phyloP scores from a whole-genome alignment of 2,797 vertebrate species.

The Poecilia picta region DNA sequence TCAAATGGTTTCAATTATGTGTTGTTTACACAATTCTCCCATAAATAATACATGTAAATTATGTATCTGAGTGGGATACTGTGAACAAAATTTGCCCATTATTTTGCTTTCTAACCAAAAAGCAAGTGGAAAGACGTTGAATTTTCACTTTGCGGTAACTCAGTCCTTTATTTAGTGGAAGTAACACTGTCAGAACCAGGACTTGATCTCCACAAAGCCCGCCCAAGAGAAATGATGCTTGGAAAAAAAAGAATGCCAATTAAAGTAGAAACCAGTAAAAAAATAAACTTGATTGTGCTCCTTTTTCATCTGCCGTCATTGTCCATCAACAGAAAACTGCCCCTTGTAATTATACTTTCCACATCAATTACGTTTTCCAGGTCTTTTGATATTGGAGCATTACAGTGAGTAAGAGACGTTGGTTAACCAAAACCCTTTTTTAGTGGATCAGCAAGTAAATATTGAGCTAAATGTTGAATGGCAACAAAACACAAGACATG shows the following conservation, averaged over 20 bases:
- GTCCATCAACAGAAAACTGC: constrained; percentile 33
- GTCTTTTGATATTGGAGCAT: constrained; percentile 12
- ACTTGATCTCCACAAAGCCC: constrained; percentile 32
- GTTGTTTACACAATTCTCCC: no score
- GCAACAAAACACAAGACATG: neutral
- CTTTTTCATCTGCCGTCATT: constrained; percentile 19
- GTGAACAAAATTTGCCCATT: neutral
- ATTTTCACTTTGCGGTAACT: constrained; percentile 8
- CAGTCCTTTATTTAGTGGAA: constrained; percentile 19
- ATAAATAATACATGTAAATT: neutral
- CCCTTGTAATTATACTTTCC: constrained; percentile 40
- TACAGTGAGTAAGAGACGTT: constrained; percentile 23
- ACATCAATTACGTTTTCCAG: constrained; percentile 18
- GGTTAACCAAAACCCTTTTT: constrained; percentile 20
- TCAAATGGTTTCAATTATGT: no score
- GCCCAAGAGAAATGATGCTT: constrained; percentile 24
- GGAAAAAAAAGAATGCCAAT: neutral
- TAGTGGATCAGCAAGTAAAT: constrained; percentile 33
- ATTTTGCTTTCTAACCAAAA: constrained; percentile 1
- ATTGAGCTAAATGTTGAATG: neutral
- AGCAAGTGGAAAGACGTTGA: constrained; percentile 6
- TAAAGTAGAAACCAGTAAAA: constrained; percentile 1
- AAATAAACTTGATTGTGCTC: constrained; percentile 33
- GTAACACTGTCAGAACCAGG: constrained; percentile 1
- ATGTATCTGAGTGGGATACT: neutral